phyloP scores from a whole-genome alignment of 2,888 invertebrate species.

The Archips crataeganus region DNA sequence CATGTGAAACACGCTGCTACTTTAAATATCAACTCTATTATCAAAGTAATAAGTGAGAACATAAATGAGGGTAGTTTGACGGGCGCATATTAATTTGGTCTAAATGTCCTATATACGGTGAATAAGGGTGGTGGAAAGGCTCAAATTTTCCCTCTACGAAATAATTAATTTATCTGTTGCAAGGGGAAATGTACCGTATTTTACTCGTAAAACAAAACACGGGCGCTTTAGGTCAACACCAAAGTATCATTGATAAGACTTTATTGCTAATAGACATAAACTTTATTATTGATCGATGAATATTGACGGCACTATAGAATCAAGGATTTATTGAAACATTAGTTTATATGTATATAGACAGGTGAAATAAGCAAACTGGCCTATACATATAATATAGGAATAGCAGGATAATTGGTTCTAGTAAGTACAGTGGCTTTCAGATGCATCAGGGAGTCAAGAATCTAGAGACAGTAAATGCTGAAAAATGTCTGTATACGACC shows the following conservation, averaged over 20 bases:
- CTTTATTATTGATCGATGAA: too few relatives aligned
- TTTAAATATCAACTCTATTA: conserved; percentile 38
- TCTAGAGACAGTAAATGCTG: too few relatives aligned
- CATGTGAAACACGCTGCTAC: conserved; percentile 6
- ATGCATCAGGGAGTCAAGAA: too few relatives aligned
- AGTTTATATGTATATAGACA: too few relatives aligned
- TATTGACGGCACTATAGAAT: too few relatives aligned
- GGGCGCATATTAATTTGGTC: conserved; percentile 18
- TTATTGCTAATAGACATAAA: not conserved
- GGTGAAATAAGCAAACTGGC: too few relatives aligned
- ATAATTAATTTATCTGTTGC: conserved; percentile 51
- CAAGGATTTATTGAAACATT: too few relatives aligned
- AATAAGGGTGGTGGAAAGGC: conserved; percentile 45
- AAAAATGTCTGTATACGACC: too few relatives aligned
- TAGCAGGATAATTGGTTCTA: too few relatives aligned
- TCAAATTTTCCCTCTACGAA: conserved; percentile 46
- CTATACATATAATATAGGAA: too few relatives aligned
- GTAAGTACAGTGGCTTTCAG: too few relatives aligned
- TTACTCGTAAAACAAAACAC: conserved; percentile 14
- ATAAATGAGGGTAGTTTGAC: not conserved
- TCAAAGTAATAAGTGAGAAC: conserved; percentile 19
- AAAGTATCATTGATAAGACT: not conserved
- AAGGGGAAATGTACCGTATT: conserved; percentile 35
- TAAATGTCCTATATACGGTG: conserved; percentile 37
- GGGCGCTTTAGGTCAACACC: not conserved